These are phyloP conservation scores for Rhopalosiphum maidis DNA, from an alignment of 1,140 invertebrate genomes.

Conservation along the genomic window DNA sequence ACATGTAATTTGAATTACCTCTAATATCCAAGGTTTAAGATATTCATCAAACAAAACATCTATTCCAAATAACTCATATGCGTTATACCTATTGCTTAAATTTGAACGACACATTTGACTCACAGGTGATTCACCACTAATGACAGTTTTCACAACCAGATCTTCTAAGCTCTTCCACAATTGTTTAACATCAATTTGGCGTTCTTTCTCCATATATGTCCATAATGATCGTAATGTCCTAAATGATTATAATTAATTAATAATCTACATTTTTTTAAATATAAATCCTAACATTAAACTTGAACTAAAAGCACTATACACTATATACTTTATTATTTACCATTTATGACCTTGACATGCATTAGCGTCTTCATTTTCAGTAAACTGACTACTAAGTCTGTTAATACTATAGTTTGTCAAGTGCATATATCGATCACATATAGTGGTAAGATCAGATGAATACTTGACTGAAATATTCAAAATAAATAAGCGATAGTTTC, in stretches of 20 bases:
- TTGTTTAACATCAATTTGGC: constrained; percentile 73
- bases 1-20: constrained; percentile 66
- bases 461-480: constrained; percentile 74
- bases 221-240: constrained; percentile 78
- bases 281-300: background rate
- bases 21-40: constrained; percentile 92
- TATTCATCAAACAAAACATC: constrained; percentile 82
- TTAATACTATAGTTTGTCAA: constrained; percentile 98
- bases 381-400: constrained; percentile 86
- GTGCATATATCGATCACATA: constrained; percentile 94
- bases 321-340: constrained; percentile 62
- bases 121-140: constrained; percentile 81
- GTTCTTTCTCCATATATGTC: constrained; percentile 73
- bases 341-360: constrained; percentile 90
- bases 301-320: constrained; percentile 28
- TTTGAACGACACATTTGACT: constrained; percentile 73
- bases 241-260: constrained; percentile 59
- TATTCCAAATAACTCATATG: constrained; percentile 83
- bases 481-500: constrained; percentile 9
- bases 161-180: constrained; percentile 82
- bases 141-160: constrained; percentile 81
- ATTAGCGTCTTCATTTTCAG: constrained; percentile 82
- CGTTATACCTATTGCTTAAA: constrained; percentile 75
- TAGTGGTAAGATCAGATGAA: constrained; percentile 76
- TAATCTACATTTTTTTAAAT: background rate